Evolutionary conservation across 2,113 vertebrate species (phyloP).

Genomic region (Cyprinus carpio): DNA sequence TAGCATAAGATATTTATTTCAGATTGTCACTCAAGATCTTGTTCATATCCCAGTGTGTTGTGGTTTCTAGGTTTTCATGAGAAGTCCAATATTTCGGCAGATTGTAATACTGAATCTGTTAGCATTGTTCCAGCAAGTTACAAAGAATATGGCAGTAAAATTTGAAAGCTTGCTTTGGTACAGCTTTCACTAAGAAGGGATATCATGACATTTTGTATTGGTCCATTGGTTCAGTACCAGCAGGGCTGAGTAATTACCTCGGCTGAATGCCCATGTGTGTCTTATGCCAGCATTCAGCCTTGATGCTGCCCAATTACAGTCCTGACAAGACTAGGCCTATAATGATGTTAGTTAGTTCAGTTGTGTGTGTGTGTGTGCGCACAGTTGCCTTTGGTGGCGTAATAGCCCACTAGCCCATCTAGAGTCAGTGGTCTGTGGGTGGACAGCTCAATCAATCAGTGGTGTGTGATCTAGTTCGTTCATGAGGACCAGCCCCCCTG

Average conservation of each 20-base stretch:
- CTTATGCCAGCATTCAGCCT: neutral
- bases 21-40: neutral
- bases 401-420: neutral
- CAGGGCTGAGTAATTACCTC: constrained; percentile 29
- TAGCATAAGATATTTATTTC: neutral
- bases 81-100: neutral
- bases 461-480: neutral
- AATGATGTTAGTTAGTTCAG: constrained; percentile 38
- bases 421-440: neutral
- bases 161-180: neutral
- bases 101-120: neutral
- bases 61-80: neutral
- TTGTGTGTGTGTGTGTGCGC: neutral
- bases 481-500: neutral
- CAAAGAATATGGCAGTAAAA: neutral
- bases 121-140: neutral
- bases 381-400: neutral
- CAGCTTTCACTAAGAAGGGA: neutral
- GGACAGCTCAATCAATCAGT: constrained; percentile 1
- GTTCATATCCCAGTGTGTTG: neutral
- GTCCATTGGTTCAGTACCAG: constrained; percentile 2
- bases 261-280: neutral
- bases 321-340: constrained; percentile 15
- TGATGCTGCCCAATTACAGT: constrained; percentile 23
- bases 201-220: constrained; percentile 5